Base-by-base conservation (phyloP, 2,888 invertebrate genomes). In the Dione juno region DNA sequence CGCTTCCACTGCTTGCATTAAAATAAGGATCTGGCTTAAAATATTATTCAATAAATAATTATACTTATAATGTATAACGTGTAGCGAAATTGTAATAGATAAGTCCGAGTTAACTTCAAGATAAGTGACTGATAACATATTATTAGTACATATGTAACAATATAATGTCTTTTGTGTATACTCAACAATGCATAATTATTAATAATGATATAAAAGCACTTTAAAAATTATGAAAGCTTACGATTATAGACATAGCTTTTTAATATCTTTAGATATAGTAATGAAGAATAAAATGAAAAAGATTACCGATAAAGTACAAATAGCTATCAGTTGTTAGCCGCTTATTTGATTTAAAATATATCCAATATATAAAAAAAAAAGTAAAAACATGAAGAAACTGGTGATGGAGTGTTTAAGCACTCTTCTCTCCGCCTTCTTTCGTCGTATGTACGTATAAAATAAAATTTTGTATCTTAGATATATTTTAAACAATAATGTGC, bases 1-100 rank as follows among this genome's bases (percentile, higher is more conserved):
- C 74, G 74, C 75, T 75, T 75, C 74, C 63, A 61, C 54, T 50
- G 75, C 75, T 75, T 75, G 75, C 74, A 75, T 70, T 69, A 73
- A 64, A 70, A 58, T 70, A 66, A 43, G 45, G 11, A 48, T 69
- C 68, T 66, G 73, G 71, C 71, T 73, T 73, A 66, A 73, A 68
- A 65, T 59, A 48, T 69, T 66, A 57, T 41, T 59, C 7, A 13
- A 59, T 16, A 63, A 45, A 21, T 16, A 37, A 45, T 19, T 16
- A 45, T 61, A 43, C 8, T 2, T 28, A 52, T 28, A 35, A 35
- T 8, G 28, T 14, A 53, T 28, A 53, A 28, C 16, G 16, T 10
- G 10, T 50, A 50, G 50, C 50, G 10, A 21, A 48, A 19, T 50
- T 41, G 13, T 43, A 21, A 10, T 14, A 14, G 19, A 43, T 21